These are phyloP conservation scores for Theretra japonica DNA, from an alignment of 2,888 invertebrate species.

Conservation along the genomic window DNA sequence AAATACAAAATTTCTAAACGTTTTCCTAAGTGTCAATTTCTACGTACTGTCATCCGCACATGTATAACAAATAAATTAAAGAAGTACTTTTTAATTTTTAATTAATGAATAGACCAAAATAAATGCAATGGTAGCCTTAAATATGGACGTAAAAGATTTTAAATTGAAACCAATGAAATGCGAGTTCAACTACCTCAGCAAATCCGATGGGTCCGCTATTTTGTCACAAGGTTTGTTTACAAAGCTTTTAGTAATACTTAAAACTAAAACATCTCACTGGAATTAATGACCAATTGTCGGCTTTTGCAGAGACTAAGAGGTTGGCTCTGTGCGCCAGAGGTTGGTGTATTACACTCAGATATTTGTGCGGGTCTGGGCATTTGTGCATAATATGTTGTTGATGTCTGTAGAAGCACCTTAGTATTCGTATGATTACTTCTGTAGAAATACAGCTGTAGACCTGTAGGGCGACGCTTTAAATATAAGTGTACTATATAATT, in stretches of 20 bases:
- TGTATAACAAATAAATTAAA: neutral
- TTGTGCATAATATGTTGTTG: too few relatives aligned
- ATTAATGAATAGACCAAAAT: neutral
- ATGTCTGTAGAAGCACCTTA: neutral
- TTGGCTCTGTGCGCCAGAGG: too few relatives aligned
- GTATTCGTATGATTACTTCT: too few relatives aligned
- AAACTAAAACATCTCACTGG: neutral
- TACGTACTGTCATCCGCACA: neutral
- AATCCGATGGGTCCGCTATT: conserved; percentile 92
- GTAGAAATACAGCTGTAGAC: too few relatives aligned
- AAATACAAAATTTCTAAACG: too few relatives aligned
- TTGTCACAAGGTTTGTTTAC: conserved; percentile 89
- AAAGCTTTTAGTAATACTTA: conserved; percentile 84
- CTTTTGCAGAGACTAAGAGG: too few relatives aligned
- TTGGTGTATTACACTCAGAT: too few relatives aligned
- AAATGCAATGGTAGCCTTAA: conserved; percentile 7
- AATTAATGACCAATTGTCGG: too few relatives aligned
- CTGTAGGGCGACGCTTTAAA: too few relatives aligned
- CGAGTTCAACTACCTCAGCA: conserved; percentile 88
- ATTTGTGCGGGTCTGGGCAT: too few relatives aligned
- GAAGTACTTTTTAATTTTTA: neutral
- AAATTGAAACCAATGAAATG: conserved; percentile 85
- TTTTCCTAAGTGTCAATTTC: too few relatives aligned
- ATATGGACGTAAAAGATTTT: conserved; percentile 56
- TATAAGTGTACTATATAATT: too few relatives aligned